These are phyloP conservation scores for Portunus trituberculatus DNA, from an alignment of 1,140 invertebrate species.

Conservation along the genomic window DNA sequence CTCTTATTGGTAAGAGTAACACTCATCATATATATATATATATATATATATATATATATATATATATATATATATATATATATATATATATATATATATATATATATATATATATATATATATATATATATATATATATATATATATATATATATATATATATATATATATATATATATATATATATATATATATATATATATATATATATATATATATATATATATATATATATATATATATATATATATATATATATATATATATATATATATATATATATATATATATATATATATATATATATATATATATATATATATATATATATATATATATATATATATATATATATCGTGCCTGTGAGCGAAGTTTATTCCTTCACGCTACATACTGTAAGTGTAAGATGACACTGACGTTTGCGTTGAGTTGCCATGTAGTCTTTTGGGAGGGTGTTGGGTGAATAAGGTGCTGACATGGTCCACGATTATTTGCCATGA, in stretches of 20 bases:
- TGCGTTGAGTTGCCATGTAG: too few species aligned
- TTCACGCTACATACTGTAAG: too few species aligned
- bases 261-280: conserved; percentile 10
- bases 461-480: too few species aligned
- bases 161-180: conserved; percentile 44
- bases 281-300: conserved; percentile 10
- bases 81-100: conserved; percentile 49
- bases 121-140: conserved; percentile 51
- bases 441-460: too few species aligned
- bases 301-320: conserved; percentile 32
- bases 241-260: conserved; percentile 10
- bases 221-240: neutral
- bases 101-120: conserved; percentile 49
- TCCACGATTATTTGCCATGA: too few species aligned
- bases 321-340: conserved; percentile 49
- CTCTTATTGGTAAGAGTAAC: too few species aligned
- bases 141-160: conserved; percentile 44
- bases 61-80: conserved; percentile 40
- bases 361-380: too few species aligned
- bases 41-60: conserved; percentile 51
- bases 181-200: conserved; percentile 51
- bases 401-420: too few species aligned
- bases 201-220: conserved; percentile 45
- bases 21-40: neutral
- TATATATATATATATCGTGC: conserved; percentile 51